These are phyloP conservation scores for Loxodonta africana DNA, from an alignment of 2,113 vertebrate species.

Conservation along the genomic window DNA sequence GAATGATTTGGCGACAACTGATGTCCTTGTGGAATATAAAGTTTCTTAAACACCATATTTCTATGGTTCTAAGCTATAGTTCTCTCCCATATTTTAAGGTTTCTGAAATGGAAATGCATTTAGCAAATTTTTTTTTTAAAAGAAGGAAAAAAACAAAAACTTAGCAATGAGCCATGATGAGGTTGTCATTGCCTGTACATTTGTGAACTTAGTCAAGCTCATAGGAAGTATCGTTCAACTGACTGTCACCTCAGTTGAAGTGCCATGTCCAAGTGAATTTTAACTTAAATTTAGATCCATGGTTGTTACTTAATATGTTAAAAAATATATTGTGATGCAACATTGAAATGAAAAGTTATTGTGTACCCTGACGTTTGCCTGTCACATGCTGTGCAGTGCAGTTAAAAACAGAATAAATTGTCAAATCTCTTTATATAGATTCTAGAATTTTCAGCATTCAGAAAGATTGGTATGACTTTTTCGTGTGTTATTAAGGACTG, in stretches of 20 bases:
- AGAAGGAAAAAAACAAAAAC: neutral
- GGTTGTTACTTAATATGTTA: neutral
- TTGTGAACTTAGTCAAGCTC: neutral
- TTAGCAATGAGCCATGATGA: neutral
- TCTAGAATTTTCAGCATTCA: constrained; percentile 49
- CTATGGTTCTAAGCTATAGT: constrained; percentile 19
- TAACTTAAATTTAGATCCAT: constrained; percentile 53
- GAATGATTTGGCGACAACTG: neutral
- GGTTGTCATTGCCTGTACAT: neutral
- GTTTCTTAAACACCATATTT: constrained; percentile 48
- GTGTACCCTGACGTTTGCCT: neutral
- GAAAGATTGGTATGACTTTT: constrained; percentile 42
- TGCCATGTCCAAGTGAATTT: neutral
- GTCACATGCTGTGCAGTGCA: neutral
- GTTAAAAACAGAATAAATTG: constrained; percentile 49
- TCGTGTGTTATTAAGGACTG: constrained; percentile 8
- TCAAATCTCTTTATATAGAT: constrained; percentile 35
- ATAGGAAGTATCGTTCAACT: neutral
- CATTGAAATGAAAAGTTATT: constrained; percentile 45
- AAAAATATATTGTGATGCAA: neutral
- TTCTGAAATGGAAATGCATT: constrained; percentile 44
- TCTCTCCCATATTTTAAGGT: neutral
- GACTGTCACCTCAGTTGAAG: neutral
- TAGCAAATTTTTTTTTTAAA: neutral
- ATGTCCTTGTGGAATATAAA: neutral